These are phyloP conservation scores for Elanus axillaris DNA, from an alignment of 2,113 vertebrate genomes.

Conservation along the genomic window DNA sequence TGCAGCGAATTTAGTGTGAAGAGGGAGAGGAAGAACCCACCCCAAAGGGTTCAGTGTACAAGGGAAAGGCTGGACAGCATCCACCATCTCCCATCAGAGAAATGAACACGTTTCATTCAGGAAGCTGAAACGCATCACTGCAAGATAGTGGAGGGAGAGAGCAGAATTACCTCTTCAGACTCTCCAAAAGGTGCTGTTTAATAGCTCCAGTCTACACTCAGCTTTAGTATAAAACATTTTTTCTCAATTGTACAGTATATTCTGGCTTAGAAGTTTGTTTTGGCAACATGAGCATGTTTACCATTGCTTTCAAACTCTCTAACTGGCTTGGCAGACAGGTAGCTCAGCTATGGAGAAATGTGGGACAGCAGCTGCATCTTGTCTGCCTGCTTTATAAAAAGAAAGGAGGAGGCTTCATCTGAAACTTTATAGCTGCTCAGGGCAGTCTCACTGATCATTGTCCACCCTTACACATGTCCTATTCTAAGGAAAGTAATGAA, in stretches of 20 bases:
- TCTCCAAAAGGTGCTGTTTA: conserved; percentile 26
- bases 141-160: not conserved
- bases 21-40: not conserved
- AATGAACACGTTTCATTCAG: conserved; percentile 10
- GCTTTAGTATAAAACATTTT: not conserved
- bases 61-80: not conserved
- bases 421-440: not conserved
- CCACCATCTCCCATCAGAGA: not conserved
- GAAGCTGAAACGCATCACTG: conserved; percentile 17
- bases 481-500: not conserved
- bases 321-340: conserved; percentile 25
- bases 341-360: conserved; percentile 15
- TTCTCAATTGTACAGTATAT: not conserved
- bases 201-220: conserved; percentile 5
- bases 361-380: conserved; percentile 4
- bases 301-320: conserved; percentile 25
- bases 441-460: not conserved
- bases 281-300: conserved; percentile 33
- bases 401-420: not conserved
- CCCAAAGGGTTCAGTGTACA: not conserved
- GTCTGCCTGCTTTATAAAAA: not conserved
- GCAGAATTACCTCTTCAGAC: not conserved
- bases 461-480: conserved; percentile 26
- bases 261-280: conserved; percentile 41
- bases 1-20: not conserved